Evolutionary conservation across 2,797 vertebrate species (phyloP).

Genomic region (Esox masquinongy): DNA sequence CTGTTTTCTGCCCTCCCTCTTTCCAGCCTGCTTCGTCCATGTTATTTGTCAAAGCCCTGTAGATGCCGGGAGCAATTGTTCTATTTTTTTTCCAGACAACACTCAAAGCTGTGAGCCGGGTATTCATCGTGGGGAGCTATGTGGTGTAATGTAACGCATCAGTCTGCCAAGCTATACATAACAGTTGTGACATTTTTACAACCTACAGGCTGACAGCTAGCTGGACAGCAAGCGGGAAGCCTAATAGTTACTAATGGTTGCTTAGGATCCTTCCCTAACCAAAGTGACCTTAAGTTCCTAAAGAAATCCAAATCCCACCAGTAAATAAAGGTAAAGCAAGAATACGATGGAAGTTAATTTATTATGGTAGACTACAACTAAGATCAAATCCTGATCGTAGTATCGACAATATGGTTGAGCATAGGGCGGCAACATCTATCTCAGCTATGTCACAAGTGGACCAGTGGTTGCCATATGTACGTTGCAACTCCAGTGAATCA

Average conservation of each 20-base stretch:
- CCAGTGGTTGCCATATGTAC: no score
- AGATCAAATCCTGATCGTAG: no score
- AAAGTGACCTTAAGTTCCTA: no score
- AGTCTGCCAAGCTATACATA: not conserved
- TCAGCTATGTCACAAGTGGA: no score
- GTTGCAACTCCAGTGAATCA: no score
- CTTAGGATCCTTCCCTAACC: not conserved
- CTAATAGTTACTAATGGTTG: not conserved
- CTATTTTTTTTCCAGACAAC: not conserved
- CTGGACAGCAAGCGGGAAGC: not conserved
- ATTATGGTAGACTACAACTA: no score
- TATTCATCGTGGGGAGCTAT: not conserved
- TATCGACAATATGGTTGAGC: no score
- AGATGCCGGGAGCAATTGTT: not conserved
- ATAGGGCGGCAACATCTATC: no score
- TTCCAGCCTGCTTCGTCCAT: no score
- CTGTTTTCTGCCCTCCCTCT: not conserved
- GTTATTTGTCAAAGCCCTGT: not conserved
- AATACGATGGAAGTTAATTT: no score
- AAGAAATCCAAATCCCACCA: no score
- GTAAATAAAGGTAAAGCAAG: no score
- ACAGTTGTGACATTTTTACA: not conserved
- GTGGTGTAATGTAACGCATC: not conserved
- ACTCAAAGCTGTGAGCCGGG: not conserved
- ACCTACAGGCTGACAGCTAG: not conserved